Base-by-base conservation (phyloP, 2,797 vertebrate species). In the Sarcophilus harrisii region DNA sequence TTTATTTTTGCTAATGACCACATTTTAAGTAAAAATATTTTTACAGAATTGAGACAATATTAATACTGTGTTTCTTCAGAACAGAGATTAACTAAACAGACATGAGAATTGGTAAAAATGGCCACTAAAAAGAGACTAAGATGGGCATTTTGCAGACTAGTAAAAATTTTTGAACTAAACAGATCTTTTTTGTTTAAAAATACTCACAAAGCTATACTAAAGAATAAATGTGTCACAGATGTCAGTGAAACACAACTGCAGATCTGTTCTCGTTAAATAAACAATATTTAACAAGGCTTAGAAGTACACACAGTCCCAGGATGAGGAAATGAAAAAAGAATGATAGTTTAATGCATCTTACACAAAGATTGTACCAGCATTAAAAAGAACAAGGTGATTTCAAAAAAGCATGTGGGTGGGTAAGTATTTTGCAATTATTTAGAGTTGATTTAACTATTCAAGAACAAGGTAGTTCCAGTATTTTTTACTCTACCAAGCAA, bases 401-500 rank as follows among this genome's bases (percentile, higher is more conserved):
- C 59, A 29, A 73, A 58, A 95, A 93, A 92, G 93, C 66, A 66
- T 92, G 11, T n/a, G 12, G 8, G 32, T 66, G 28, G n/a, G 60
- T 93, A 93, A 73, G 45, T 81, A 54, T 81, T 91, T 89, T 18
- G 62, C 28, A 93, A 95, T 87, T 58, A 90, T 62, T 29, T 87
- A 0, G 91, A 95, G 49, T 60, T 95, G 54, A 95, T 5, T 57
- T 58, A 95, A 60, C 59, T 91, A 93, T 58, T 93, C 14, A 5
- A 91, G 62, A 93, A 90, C n/a, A 49, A 55, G 57, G 29, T 21
- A 90, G 29, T 58, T 89, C 32, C 8, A 21, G 29, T 60, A 87
- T 92, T 93, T 94, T 91, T 96, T 81, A 95, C 45, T 52, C 45
- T 11, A 30, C 54, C 90, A 93, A 49, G 32, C 38, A 55, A 90